These are phyloP conservation scores for Sebastes steindachneri DNA, from an alignment of 2,797 vertebrate genomes.

Conservation along the genomic window DNA sequence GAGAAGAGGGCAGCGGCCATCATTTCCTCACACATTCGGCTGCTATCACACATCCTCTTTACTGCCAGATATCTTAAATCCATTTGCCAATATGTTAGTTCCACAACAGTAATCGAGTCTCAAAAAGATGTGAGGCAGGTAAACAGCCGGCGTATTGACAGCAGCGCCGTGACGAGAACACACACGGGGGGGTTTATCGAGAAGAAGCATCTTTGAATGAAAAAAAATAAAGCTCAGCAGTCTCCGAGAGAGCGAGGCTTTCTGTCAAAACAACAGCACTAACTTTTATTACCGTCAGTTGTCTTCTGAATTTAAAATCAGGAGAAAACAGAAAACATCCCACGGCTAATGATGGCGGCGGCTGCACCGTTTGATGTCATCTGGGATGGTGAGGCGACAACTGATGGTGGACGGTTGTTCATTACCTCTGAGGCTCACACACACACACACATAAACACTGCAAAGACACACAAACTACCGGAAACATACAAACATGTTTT, in stretches of 20 bases:
- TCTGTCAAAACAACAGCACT: slow-evolving; percentile 40
- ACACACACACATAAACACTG: background rate
- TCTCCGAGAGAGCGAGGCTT: background rate
- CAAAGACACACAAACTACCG: background rate
- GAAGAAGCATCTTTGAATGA: background rate
- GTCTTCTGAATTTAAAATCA: background rate
- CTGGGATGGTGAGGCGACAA: background rate
- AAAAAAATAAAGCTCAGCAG: too few species aligned
- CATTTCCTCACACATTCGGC: background rate
- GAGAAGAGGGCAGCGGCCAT: background rate
- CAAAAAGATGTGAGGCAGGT: slow-evolving; percentile 18
- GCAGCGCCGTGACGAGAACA: background rate
- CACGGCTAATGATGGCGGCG: slow-evolving; percentile 9
- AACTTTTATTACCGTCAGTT: slow-evolving; percentile 22
- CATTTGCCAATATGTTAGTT: background rate
- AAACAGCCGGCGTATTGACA: slow-evolving; percentile 18
- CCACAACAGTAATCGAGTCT: background rate
- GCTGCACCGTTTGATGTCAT: slow-evolving; percentile 7
- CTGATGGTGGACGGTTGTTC: background rate
- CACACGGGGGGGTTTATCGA: slow-evolving; percentile 5
- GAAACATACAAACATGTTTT: too few species aligned
- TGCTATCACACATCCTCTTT: background rate
- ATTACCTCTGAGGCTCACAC: slow-evolving; percentile 7
- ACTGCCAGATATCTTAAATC: background rate
- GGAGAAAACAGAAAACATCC: slow-evolving; percentile 15